A percentile compares a stretch with the other conserved stretches of the same genome.
These are phyloP conservation scores for Drosophila buzzatii DNA, from an alignment of 2,888 invertebrate genomes.

Conservation along the genomic window DNA sequence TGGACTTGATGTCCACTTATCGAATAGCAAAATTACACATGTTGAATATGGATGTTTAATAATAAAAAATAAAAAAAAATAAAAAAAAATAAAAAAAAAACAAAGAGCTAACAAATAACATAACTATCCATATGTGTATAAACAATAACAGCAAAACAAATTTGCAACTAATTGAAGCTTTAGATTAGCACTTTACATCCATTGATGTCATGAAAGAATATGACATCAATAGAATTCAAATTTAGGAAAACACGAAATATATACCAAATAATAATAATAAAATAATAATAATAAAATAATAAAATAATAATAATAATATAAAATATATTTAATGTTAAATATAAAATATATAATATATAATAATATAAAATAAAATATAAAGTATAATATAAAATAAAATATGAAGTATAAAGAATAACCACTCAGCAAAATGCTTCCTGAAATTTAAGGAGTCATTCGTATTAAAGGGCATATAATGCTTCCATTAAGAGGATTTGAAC, in stretches of 20 bases:
- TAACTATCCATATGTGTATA: constrained; percentile 7
- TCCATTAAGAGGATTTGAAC: constrained; percentile 60
- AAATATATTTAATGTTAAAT: no score
- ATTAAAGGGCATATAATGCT: constrained; percentile 41
- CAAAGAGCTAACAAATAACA: neutral
- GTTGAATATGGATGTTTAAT: constrained; percentile 6
- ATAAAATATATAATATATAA: neutral
- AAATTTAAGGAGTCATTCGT: constrained; percentile 5
- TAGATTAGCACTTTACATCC: neutral
- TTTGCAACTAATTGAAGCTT: constrained; percentile 7
- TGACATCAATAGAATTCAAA: no score
- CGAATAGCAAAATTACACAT: constrained; percentile 20
- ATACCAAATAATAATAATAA: no score
- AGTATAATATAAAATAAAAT: neutral
- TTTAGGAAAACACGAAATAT: no score
- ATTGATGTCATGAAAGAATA: no score
- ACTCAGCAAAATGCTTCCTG: neutral
- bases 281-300: no score
- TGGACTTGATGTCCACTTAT: constrained; percentile 50
- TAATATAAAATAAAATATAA: neutral
- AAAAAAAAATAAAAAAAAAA: no score
- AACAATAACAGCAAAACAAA: constrained; percentile 7
- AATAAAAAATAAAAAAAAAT: no score
- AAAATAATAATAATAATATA: no score
- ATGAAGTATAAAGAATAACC: neutral